Percentiles rank a stretch among this genome's conserved stretches.
Evolutionary conservation across 2,888 invertebrate species (phyloP).

Genomic region (Laspeyria flexula): DNA sequence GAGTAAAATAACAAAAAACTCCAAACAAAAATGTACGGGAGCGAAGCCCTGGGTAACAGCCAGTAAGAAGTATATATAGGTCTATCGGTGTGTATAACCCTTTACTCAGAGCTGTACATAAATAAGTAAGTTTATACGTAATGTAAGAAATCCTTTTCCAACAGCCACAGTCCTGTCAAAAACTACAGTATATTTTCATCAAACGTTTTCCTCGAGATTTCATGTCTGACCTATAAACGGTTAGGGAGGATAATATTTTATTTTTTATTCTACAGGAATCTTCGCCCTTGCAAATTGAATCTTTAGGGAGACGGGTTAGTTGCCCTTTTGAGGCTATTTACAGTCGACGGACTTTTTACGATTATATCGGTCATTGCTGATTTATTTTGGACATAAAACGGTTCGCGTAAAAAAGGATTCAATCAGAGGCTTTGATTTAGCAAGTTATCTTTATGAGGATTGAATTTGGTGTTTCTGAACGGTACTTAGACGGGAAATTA

Average conservation of each 20-base stretch:
- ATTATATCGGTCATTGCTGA: background rate
- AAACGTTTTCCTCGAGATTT: constrained; percentile 2
- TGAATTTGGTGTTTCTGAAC: too few relatives aligned
- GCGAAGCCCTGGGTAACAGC: too few relatives aligned
- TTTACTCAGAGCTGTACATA: too few relatives aligned
- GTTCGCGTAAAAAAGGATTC: background rate
- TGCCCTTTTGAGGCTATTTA: constrained; percentile 41
- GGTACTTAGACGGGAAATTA: too few relatives aligned
- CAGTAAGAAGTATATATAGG: too few relatives aligned
- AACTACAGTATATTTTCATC: too few relatives aligned
- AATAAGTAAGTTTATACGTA: too few relatives aligned
- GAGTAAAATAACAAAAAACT: too few relatives aligned
- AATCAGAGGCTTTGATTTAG: background rate
- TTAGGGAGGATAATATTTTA: constrained; percentile 41
- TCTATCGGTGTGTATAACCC: too few relatives aligned
- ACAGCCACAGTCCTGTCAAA: too few relatives aligned
- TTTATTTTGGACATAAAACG: background rate
- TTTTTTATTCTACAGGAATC: constrained; percentile 44
- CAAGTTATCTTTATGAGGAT: background rate
- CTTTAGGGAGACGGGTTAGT: constrained; percentile 44
- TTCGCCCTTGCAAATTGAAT: constrained; percentile 54
- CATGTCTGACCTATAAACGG: constrained; percentile 34
- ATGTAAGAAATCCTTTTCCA: too few relatives aligned
- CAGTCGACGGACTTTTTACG: constrained; percentile 5
- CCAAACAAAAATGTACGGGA: too few relatives aligned